These are phyloP conservation scores for Cheilosia pagana DNA, from an alignment of 2,888 invertebrate species.

Conservation along the genomic window DNA sequence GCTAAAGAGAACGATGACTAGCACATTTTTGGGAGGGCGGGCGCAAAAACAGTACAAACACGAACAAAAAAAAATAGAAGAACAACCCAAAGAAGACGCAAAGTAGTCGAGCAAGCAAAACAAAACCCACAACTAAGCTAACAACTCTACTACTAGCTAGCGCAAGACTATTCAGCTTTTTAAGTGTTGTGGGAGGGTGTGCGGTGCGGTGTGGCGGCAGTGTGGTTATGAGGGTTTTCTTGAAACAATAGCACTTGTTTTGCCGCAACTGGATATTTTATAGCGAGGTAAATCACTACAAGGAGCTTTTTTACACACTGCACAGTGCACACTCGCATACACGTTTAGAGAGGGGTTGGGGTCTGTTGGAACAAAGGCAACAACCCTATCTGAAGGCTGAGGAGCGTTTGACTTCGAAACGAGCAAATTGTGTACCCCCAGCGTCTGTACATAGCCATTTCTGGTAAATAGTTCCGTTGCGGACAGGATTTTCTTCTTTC, in stretches of 20 bases:
- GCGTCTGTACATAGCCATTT: conserved; percentile 54
- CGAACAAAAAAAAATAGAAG: conserved; percentile 25
- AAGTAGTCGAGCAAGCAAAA: conserved; percentile 66
- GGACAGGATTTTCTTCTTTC: conserved; percentile 47
- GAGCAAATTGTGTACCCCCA: conserved; percentile 57
- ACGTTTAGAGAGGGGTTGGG: too few relatives aligned
- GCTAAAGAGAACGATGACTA: conserved; percentile 75
- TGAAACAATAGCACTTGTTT: conserved; percentile 73
- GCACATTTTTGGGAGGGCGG: conserved; percentile 19
- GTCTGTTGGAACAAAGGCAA: conserved; percentile 48
- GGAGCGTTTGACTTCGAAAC: conserved; percentile 44
- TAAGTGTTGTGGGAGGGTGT: conserved; percentile 33
- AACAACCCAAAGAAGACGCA: conserved; percentile 24
- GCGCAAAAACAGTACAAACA: conserved; percentile 27
- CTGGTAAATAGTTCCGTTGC: conserved; percentile 73
- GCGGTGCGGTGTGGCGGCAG: neutral
- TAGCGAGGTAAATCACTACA: conserved; percentile 73
- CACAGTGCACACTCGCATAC: conserved; percentile 26
- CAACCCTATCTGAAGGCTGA: conserved; percentile 31
- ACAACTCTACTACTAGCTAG: conserved; percentile 55
- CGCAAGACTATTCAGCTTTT: conserved; percentile 60
- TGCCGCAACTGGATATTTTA: conserved; percentile 74
- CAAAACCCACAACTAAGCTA: conserved; percentile 73
- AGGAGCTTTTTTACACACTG: conserved; percentile 58
- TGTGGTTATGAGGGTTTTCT: conserved; percentile 4